A percentile compares a stretch with the other conserved stretches of the same genome.
These are phyloP conservation scores for Fulica atra DNA, from an alignment of 2,113 vertebrate genomes.

Conservation along the genomic window DNA sequence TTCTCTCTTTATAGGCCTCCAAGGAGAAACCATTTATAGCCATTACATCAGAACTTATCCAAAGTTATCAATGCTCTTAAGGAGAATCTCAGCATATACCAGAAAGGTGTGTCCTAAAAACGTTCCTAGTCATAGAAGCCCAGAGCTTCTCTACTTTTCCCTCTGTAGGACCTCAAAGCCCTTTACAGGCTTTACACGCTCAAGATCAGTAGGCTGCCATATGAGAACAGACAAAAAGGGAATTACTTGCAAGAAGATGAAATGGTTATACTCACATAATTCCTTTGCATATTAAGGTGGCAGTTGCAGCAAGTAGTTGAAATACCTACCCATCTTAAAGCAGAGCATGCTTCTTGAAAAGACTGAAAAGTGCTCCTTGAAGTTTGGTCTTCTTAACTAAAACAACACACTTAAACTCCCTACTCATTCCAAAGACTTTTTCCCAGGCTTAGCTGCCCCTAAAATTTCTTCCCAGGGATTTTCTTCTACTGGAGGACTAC, in stretches of 20 bases:
- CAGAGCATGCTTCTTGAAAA: not conserved
- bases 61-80: not conserved
- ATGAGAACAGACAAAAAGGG: not conserved
- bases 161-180: not conserved
- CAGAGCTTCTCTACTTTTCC: not conserved
- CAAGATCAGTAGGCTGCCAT: not conserved
- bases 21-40: not conserved
- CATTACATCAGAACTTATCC: constrained; percentile 25
- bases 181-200: not conserved
- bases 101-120: not conserved
- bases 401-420: not conserved
- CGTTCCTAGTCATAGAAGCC: not conserved
- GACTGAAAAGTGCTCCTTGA: not conserved
- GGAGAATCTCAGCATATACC: constrained; percentile 4
- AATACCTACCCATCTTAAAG: not conserved
- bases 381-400: not conserved
- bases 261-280: not conserved
- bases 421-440: not conserved
- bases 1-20: constrained; percentile 14
- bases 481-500: not conserved
- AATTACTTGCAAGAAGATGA: not conserved
- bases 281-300: not conserved
- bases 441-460: not conserved
- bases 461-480: constrained; percentile 9
- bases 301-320: not conserved